Conservation (phyloP, 2,113 vertebrate genomes). For the Axis porcinus region DNA sequence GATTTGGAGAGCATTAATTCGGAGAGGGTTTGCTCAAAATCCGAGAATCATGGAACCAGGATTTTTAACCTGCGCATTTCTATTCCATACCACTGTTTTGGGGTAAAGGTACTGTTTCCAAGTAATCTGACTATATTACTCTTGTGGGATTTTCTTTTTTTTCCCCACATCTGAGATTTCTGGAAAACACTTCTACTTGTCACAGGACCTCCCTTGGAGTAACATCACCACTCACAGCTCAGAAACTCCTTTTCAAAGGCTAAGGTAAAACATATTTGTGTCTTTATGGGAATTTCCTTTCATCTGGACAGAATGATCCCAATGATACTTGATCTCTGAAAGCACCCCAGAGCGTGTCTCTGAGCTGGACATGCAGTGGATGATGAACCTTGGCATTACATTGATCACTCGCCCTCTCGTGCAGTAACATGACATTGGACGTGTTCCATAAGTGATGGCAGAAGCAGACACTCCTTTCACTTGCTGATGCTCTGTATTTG, state of each 20-base stretch:
- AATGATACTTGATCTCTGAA: neutral
- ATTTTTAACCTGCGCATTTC: neutral
- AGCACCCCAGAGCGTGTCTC: neutral
- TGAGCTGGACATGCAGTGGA: neutral
- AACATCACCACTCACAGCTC: neutral
- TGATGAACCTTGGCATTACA: accelerated
- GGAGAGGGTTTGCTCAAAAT: neutral
- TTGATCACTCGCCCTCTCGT: neutral
- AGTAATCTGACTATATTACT: neutral
- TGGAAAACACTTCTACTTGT: neutral
- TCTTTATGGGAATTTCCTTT: neutral
- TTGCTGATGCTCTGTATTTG: neutral
- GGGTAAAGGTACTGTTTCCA: neutral
- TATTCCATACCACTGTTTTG: neutral
- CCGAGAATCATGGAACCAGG: neutral
- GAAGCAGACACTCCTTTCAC: neutral
- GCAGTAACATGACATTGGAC: neutral
- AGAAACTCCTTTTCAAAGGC: neutral
- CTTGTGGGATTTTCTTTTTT: neutral
- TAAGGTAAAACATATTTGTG: neutral
- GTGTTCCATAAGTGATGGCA: neutral
- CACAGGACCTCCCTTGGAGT: neutral
- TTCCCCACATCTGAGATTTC: neutral
- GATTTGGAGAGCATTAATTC: neutral
- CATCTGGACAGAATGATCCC: neutral